Evolutionary conservation across 2,797 vertebrate species (phyloP), one percentile per base, ranked within the genome.

Genomic region (Perodicticus potto): DNA sequence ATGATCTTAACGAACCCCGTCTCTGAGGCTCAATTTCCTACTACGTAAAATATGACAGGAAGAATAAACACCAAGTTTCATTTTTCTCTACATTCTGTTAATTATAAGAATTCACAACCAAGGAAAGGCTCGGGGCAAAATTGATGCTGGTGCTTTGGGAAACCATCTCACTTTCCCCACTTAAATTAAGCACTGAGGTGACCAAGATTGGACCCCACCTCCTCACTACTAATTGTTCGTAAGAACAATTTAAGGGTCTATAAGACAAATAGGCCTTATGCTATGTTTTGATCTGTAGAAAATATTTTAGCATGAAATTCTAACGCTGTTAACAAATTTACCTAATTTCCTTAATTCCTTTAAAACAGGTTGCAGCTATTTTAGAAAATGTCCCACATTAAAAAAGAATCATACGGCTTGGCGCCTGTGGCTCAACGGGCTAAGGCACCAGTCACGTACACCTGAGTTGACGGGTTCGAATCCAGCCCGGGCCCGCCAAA

Each of bases 1-100:
- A 49, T 13, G 17, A 45, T 49, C 57, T 61, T 96, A 91, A 78
- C 69, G 40, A 72, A 14, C 23, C 85, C 25, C 12, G 6, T 37
- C 45, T 92, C 91, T 43, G 55, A 93, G 40, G 34, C 40, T 87
- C 67, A 89, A 14, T 76, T 76, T 95, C 72, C 82, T 91, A 29
- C 34, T 43, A 74, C 69, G 13, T 82, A 88, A 91, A 90, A 81
- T 88, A 25, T 49, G 45, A 49, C 45, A 86, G 57, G 81, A 29
- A 67, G 34, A 93, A 78, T 53, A 43, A 74, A 90, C 55, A 83
- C 27, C 23, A 94, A 43, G 17, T 84, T 92, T 84, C 53, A 86
- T 74, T 37, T 45, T 94, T 77, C 61, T 49, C 34, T 93, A 10
- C 34, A 34, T 70, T 67, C 78, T 63, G 8, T 73, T 40, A 53